Evolutionary conservation across 2,888 invertebrate species (phyloP), one percentile per base, ranked within the genome.

Genomic region (Chrysomela aeneicollis): DNA sequence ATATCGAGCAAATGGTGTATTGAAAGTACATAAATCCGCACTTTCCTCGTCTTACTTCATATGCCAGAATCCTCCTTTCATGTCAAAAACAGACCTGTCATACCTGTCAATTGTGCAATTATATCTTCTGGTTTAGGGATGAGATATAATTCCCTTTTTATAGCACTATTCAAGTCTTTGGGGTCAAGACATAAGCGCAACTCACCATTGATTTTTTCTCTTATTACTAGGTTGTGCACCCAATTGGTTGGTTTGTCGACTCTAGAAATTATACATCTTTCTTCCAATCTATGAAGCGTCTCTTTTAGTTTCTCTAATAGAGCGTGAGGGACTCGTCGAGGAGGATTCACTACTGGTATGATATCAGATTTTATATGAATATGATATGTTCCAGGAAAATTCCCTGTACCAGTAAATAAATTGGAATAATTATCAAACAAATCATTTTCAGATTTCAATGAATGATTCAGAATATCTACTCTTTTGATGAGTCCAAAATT

Each of bases 311-410:
- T 18, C 9, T 49, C n/a, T 6, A 6, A 9, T 6, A 42, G 42
- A 17, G 42, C 42, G 3, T 9, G 3, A 17, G 42, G 42, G 3
- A 42, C 42, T 9, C 42, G 3, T 42, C 42, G 3, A 4, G 42
- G 26, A 6, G 26, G 26, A 3, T 26, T 3, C 3, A 26, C 26
- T 5, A 5, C 4, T 5, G 26, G 26, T 26, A 26, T 26, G 26
- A 26, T 6, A 26, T 26, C 49, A 18, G 49, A 49, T 49, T 49
- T 49, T 8, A 49, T 49, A 49, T 49, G 49, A 18, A 49, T 49
- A 49, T 49, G 49, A 49, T 49, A 49, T 49, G 49, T 49, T 18
- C 49, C 49, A 18, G 49, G 49, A 49, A 49, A 49, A 49, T 49
- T 49, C 18, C 19, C 49, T n/a, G n/a, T n/a, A n/a, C n/a, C n/a